Conservation (phyloP, 2,113 vertebrate species). For the Pungitius pungitius region DNA sequence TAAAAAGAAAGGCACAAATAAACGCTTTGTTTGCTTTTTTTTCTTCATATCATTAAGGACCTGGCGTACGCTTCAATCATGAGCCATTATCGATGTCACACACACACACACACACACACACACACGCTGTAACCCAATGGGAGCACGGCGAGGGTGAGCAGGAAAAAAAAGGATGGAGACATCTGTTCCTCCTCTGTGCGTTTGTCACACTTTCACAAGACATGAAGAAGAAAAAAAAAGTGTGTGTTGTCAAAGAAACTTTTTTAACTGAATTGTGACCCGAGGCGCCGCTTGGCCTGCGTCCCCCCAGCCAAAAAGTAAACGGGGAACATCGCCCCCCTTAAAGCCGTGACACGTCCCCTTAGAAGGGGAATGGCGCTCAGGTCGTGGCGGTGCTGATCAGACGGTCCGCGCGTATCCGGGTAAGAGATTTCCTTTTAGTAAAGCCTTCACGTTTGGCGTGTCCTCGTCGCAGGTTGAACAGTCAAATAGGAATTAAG, state of each 20-base stretch:
- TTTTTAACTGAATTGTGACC: constrained; percentile 48
- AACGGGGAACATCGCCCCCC: constrained; percentile 62
- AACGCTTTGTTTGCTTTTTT: constrained; percentile 60
- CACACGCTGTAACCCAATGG: constrained; percentile 6
- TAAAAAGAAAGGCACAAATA: constrained; percentile 63
- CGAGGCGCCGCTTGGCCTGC: background rate
- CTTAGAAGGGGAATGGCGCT: constrained; percentile 66
- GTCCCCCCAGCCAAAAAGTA: constrained; percentile 40
- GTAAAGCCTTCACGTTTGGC: constrained; percentile 31
- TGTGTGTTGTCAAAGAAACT: constrained; percentile 51
- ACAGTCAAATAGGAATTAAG: constrained; percentile 38
- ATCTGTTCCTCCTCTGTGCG: constrained; percentile 41
- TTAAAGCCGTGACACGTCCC: constrained; percentile 62
- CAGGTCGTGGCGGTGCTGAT: constrained; percentile 63
- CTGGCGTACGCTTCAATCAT: constrained; percentile 63
- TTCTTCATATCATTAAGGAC: constrained; percentile 67
- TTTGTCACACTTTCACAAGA: constrained; percentile 41
- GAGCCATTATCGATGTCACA: constrained; percentile 54
- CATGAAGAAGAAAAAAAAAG: constrained; percentile 62
- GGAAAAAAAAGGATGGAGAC: constrained; percentile 35
- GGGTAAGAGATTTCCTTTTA: background rate
- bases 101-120: constrained; percentile 21
- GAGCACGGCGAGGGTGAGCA: constrained; percentile 19
- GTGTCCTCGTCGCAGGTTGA: constrained; percentile 43
- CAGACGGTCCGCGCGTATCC: constrained; percentile 20